Evolutionary conservation across 2,888 invertebrate species (phyloP).

Genomic region (Tribolium freemani): DNA sequence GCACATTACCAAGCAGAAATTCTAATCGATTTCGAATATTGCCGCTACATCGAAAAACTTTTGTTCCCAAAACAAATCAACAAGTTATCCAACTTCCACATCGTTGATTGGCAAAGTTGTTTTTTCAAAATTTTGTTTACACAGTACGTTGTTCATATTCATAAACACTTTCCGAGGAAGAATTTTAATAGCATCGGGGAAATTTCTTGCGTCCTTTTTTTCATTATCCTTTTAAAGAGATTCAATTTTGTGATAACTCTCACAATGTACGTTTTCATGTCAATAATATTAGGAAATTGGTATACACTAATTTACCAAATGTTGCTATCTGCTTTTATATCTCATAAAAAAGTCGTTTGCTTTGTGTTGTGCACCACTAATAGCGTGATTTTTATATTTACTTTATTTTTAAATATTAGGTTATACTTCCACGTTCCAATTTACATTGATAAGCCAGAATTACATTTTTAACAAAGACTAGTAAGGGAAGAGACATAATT

Average conservation of each 20-base stretch:
- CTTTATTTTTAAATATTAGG: background rate
- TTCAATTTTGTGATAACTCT: conserved; percentile 3
- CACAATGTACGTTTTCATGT: background rate
- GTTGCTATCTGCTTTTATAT: conserved; percentile 5
- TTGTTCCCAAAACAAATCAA: background rate
- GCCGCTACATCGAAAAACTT: background rate
- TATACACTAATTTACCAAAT: conserved; percentile 4
- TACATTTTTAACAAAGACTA: too few relatives aligned
- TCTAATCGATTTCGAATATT: background rate
- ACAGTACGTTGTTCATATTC: background rate
- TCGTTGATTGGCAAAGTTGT: background rate
- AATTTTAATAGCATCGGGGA: background rate
- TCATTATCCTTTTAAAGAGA: background rate
- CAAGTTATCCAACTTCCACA: background rate
- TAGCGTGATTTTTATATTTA: conserved; percentile 5
- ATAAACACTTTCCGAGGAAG: background rate
- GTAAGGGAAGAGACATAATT: too few relatives aligned
- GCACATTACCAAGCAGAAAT: background rate
- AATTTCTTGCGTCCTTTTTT: background rate
- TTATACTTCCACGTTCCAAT: too few relatives aligned
- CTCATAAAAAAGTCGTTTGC: conserved; percentile 10
- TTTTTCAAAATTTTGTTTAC: background rate
- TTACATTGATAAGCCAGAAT: too few relatives aligned
- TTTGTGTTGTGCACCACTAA: background rate
- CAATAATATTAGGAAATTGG: background rate